A percentile compares a stretch with the other conserved stretches of the same genome.
Conservation (phyloP, 2,797 vertebrate species). For the Myotis planiceps region DNA sequence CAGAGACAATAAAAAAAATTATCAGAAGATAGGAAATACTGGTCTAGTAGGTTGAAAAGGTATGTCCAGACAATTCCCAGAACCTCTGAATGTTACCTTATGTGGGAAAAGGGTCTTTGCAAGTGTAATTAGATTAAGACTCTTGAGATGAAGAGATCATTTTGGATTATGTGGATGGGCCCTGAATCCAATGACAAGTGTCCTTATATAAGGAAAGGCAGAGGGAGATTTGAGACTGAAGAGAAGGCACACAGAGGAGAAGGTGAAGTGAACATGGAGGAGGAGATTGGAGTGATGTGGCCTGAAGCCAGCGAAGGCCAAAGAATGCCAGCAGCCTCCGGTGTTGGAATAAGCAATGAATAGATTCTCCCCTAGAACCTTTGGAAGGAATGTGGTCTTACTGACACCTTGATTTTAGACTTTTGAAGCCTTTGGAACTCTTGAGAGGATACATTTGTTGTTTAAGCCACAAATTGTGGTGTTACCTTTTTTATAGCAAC, state of each 20-base stretch:
- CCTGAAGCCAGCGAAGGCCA: background rate
- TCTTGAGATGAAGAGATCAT: background rate
- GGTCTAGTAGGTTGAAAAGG: background rate
- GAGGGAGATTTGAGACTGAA: background rate
- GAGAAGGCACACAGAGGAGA: background rate
- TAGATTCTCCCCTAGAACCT: background rate
- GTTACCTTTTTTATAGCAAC: background rate
- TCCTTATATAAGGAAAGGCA: background rate
- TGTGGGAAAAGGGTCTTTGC: background rate
- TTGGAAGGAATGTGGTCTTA: background rate
- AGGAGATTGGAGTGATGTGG: background rate
- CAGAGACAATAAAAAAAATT: too few relatives aligned
- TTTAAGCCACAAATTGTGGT: background rate
- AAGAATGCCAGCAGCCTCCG: background rate
- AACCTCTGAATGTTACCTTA: background rate
- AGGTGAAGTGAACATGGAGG: background rate
- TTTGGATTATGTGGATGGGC: background rate
- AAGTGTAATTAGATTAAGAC: background rate
- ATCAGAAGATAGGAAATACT: background rate
- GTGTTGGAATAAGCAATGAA: background rate
- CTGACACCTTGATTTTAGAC: background rate
- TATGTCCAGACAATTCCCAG: background rate
- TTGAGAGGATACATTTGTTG: background rate
- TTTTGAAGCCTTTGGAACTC: background rate
- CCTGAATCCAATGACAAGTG: background rate